Evolutionary conservation across 2,797 vertebrate species (phyloP), one percentile per base, ranked within the genome.

Genomic region (Lemur catta): DNA sequence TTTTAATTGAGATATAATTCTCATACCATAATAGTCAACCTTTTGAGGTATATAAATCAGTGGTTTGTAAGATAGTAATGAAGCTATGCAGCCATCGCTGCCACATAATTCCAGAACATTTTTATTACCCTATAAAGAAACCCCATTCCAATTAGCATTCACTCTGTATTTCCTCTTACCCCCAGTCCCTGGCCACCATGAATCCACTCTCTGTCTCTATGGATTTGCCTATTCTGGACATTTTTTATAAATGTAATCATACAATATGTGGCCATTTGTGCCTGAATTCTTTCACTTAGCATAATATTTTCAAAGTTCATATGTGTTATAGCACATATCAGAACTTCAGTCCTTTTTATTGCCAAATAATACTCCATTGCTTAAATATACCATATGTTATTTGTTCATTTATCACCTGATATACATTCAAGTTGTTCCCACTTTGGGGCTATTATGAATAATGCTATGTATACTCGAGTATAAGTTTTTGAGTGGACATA

Each of bases 211-310:
- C n/a, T 38, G 11, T 43, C 28, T 69, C 4, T 82, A 57, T 33
- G 0, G 55, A 59, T 59, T 87, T 88, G 28, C 67, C 59, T 87
- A 65, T 57, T 82, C 14, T 92, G 59, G 9, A 92, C 17, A 75
- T 76, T 76, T 92, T 61, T 63, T 22, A 59, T 90, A 81, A 95
- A 72, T 74, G 20, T 38, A 94, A 90, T 67, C 10, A 84, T 82
- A 65, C 43, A 93, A 76, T 43, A 93, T 65, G 4, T 38, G 61
- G 35, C 28, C 7, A 43, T 75, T 75, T 69, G 10, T 43, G 7
- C 33, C 48, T 92, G 22, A n/a, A 33, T 94, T 89, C 63, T 93
- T 82, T 87, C 81, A 91, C 35, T 72, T 74, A 46, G 35, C 67
- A 82, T 72, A 86, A 91, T 79, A 46, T 28, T 82, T 89, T 71